These are phyloP conservation scores for Lasioglossum malachurum DNA, from an alignment of 2,888 invertebrate genomes.

Conservation along the genomic window DNA sequence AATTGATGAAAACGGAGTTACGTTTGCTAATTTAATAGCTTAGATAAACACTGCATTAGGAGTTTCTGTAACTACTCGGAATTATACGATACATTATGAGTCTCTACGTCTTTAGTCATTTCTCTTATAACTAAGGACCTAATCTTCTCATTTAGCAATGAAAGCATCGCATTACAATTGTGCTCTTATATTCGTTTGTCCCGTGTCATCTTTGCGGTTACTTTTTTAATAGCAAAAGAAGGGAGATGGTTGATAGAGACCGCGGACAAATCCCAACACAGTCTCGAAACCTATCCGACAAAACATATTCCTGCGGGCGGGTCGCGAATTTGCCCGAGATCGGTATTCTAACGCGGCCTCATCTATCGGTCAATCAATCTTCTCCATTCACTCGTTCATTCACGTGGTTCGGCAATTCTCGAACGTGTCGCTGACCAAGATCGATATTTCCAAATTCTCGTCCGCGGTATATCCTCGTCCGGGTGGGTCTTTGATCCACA, in stretches of 20 bases:
- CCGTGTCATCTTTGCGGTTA: neutral
- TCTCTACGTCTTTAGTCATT: neutral
- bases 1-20: neutral
- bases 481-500: constrained; percentile 64
- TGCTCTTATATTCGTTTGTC: neutral
- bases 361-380: constrained; percentile 60
- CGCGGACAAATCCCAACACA: neutral
- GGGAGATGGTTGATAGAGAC: neutral
- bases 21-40: neutral
- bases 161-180: too few species aligned
- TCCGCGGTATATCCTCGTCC: constrained; percentile 44
- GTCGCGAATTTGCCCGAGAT: constrained; percentile 28
- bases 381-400: constrained; percentile 48
- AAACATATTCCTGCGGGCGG: constrained; percentile 32
- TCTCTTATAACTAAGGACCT: neutral
- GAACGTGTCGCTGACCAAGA: constrained; percentile 56
- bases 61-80: neutral
- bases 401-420: constrained; percentile 56
- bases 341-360: constrained; percentile 45
- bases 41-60: neutral
- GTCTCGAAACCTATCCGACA: neutral
- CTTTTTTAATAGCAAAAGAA: neutral
- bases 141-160: neutral
- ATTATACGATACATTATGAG: too few species aligned
- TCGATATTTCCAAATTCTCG: constrained; percentile 67